Evolutionary conservation across 2,113 vertebrate species (phyloP), one percentile per base, ranked within the genome.

Genomic region (Stigmatopora argus): DNA sequence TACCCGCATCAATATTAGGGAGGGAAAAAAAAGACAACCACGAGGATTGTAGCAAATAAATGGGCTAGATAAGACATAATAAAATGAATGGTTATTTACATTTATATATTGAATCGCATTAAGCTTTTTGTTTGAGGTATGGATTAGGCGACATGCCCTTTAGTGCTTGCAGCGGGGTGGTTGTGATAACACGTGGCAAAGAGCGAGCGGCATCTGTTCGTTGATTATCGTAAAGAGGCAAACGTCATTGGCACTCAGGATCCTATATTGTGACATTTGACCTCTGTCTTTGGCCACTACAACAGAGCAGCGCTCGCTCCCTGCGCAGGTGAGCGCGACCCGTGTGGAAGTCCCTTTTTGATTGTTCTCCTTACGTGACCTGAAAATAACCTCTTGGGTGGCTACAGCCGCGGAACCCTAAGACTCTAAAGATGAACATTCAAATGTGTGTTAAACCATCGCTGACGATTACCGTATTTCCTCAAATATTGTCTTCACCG

Each of bases 181-280:
- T 83, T 86, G 84, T 81, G 77, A 82, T 75, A 84, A 86, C 79
- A 73, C 74, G 47, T 62, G 74, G 73, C 23, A 67, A 58, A 18
- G 80, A 77, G 81, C 47, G 66, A 82, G 75, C 82, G 76, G 85
- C 76, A 23, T 85, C 90, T 90, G 88, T 89, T 91, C 89, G 82
- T 85, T 92, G 91, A 90, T 92, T 86, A 89, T 85, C 83, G 57
- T 94, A 94, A 95, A 95, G 96, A 98, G 95, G 95, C 94, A 96
- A 94, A 91, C 91, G 89, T 93, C 94, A 93, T 96, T 99, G 95
- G 94, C 94, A 98, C 94, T 86, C 85, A 63, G 86, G 74, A 88
- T 91, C 85, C 79, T 85, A 87, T 93, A 88, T 89, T 90, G 88
- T 91, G 90, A 90, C 83, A 77, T 89, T 90, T 89, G 82, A 89